phyloP scores from a whole-genome alignment of 2,888 invertebrate genomes.

The Lepidochrysops patricia region DNA sequence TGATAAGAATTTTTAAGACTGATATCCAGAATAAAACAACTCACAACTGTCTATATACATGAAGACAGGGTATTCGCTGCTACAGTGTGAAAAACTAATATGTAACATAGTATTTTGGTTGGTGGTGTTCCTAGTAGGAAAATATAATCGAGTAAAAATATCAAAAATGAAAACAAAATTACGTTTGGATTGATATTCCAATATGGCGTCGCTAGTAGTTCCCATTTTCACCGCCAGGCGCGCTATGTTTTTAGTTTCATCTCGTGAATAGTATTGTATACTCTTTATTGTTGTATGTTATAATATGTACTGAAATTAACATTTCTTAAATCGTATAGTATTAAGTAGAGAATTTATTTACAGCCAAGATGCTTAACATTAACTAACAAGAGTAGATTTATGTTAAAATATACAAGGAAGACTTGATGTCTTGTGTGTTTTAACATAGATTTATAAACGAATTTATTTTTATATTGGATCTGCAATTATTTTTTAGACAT shows the following conservation, averaged over 20 bases:
- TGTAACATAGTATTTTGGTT: background rate
- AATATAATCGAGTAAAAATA: background rate
- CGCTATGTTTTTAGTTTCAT: background rate
- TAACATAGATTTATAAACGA: background rate
- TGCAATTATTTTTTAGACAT: background rate
- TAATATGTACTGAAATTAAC: constrained; percentile 8
- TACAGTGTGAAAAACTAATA: background rate
- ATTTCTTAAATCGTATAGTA: constrained; percentile 12
- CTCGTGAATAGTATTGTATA: background rate
- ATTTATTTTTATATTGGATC: background rate
- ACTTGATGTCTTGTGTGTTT: background rate
- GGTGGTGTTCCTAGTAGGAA: background rate
- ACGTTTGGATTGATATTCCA: background rate
- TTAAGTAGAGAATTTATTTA: constrained; percentile 17
- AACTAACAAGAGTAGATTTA: background rate
- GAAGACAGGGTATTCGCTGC: background rate
- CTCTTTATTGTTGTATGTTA: constrained; percentile 13
- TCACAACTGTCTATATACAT: too few relatives aligned
- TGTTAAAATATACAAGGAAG: background rate
- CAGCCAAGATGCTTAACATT: constrained; percentile 9
- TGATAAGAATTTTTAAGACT: too few relatives aligned
- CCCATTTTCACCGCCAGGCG: background rate
- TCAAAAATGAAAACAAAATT: too few relatives aligned
- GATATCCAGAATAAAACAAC: too few relatives aligned
- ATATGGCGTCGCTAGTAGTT: background rate